Evolutionary conservation across 2,113 vertebrate species (phyloP), one percentile per base, ranked within the genome.

Genomic region (Panurus biarmicus): DNA sequence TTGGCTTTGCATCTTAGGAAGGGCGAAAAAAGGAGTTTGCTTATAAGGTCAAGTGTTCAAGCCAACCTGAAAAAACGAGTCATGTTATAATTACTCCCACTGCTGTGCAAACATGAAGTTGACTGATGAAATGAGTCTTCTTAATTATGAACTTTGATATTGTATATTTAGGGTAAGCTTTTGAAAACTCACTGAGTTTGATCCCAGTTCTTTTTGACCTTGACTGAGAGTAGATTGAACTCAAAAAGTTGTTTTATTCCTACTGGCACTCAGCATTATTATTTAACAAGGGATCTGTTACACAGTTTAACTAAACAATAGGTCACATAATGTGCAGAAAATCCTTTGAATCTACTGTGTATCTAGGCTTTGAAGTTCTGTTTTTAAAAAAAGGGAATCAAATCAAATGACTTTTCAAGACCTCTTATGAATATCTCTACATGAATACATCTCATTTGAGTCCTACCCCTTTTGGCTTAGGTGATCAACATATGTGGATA

Each of bases 1-100:
- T 82, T 95, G 73, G 70, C 66, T 94, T 75, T 82, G 54, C 26
- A 54, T 88, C 80, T 72, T 79, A 23, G 40, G 44, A 38, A 26
- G 35, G 45, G 19, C 1, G 1, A 7, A 12, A 53, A 64, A 89
- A 70, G 66, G 53, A 89, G 84, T 93, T 90, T 94, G 71, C 56
- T 93, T 72, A 23, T 78, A 85, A 95, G 85, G 86, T 94, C 93
- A 96, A 97, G 84, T 83, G 80, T 61, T 83, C 74, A 87, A 94
- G 84, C 86, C 89, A 96, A 95, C 84, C 93, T 93, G 96, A 96
- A 97, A 95, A 85, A 96, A 94, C 4, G 42, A 93, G 66, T 57
- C 86, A 74, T 76, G 53, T 81, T 93, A 71, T 70, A 96, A 94
- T 86, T 94, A 90, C 83, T 94, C 91, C 61, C 62, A 79, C 35